phyloP scores from a whole-genome alignment of 2,113 vertebrate genomes.

The Climacteris rufus region DNA sequence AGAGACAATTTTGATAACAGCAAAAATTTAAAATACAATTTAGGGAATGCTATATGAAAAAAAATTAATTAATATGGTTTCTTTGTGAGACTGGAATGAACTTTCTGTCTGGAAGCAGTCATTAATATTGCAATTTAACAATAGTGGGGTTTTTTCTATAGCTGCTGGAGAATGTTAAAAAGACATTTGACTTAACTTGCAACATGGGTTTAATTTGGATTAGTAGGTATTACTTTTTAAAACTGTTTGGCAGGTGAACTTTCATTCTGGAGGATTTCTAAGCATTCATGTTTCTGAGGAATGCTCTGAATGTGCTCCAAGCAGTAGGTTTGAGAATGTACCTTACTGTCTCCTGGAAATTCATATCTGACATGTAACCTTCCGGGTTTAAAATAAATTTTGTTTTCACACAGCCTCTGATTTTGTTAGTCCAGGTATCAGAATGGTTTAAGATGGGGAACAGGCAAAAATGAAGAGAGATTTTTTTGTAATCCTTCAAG shows the following conservation, averaged over 20 bases:
- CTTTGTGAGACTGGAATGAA: not conserved
- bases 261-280: not conserved
- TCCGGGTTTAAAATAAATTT: not conserved
- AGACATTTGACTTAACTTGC: not conserved
- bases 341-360: not conserved
- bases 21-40: not conserved
- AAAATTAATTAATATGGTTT: not conserved
- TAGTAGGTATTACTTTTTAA: not conserved
- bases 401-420: not conserved
- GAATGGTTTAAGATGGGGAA: not conserved
- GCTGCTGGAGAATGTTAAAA: not conserved
- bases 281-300: not conserved
- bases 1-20: not conserved
- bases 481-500: not conserved
- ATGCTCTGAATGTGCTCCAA: not conserved
- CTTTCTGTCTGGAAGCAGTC: not conserved
- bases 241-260: not conserved
- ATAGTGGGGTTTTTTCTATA: not conserved
- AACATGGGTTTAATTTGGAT: not conserved
- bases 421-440: not conserved
- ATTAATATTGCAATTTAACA: not conserved
- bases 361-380: not conserved
- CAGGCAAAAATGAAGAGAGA: not conserved
- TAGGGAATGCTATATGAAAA: not conserved
- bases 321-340: not conserved